phyloP scores from a whole-genome alignment of 2,797 vertebrate species.

The Uromys caudimaculatus region DNA sequence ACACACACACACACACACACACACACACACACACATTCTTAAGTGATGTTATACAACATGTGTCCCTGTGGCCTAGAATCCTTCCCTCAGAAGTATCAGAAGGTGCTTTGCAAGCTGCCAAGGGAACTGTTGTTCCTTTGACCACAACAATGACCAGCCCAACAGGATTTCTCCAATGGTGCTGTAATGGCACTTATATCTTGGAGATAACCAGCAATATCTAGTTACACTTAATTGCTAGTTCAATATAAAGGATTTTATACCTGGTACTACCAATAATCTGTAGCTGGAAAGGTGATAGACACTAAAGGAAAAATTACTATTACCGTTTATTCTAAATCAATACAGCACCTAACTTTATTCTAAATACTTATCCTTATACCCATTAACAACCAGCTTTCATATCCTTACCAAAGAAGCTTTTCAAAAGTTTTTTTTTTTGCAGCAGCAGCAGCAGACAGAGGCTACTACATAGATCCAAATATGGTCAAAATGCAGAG shows the following conservation, averaged over 20 bases:
- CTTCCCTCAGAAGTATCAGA: neutral
- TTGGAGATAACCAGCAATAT: neutral
- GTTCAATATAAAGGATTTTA: neutral
- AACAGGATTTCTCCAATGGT: neutral
- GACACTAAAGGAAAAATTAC: neutral
- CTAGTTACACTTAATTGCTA: neutral
- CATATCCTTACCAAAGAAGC: too few species aligned
- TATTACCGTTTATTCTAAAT: neutral
- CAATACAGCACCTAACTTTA: neutral
- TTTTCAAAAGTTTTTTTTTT: neutral
- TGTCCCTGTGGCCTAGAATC: neutral
- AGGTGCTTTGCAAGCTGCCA: neutral
- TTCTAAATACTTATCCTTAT: neutral
- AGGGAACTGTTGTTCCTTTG: neutral
- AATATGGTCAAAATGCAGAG: neutral
- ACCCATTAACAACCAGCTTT: neutral
- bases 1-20: too few species aligned
- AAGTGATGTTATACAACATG: neutral
- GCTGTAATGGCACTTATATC: neutral
- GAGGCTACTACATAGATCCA: neutral
- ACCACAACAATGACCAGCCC: neutral
- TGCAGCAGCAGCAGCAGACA: too few species aligned
- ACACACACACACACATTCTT: neutral
- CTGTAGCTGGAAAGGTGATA: neutral
- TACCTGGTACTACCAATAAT: neutral